Conservation (phyloP, 1,140 invertebrate genomes). For the Rhopalosiphum maidis region DNA sequence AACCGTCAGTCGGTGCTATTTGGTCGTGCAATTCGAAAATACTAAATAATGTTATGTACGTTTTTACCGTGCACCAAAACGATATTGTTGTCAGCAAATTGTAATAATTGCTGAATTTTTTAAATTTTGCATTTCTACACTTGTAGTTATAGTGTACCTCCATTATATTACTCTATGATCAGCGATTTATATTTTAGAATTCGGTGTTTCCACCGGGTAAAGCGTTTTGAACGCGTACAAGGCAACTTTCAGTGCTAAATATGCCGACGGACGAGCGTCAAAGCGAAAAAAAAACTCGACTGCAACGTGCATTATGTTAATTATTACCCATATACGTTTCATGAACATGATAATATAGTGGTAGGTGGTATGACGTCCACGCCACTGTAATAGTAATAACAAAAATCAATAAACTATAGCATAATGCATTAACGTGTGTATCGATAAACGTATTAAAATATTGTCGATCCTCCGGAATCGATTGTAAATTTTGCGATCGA, state of each 20-base stretch:
- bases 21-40: background rate
- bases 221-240: background rate
- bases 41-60: background rate
- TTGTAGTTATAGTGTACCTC: too few species aligned
- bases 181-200: background rate
- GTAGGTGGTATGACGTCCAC: background rate
- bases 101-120: too few species aligned
- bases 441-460: background rate
- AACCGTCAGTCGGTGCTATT: background rate
- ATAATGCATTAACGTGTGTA: background rate
- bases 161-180: too few species aligned
- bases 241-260: background rate
- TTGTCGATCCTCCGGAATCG: background rate
- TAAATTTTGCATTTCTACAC: too few species aligned
- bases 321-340: background rate
- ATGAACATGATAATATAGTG: background rate
- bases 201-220: background rate
- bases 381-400: background rate
- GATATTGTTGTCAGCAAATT: background rate
- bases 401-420: background rate
- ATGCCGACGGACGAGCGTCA: background rate
- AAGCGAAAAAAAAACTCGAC: background rate
- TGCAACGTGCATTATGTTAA: background rate
- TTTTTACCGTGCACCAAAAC: background rate
- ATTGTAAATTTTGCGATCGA: background rate